Evolutionary conservation across 2,888 invertebrate genomes (phyloP).

Genomic region (Oasisia sp.): DNA sequence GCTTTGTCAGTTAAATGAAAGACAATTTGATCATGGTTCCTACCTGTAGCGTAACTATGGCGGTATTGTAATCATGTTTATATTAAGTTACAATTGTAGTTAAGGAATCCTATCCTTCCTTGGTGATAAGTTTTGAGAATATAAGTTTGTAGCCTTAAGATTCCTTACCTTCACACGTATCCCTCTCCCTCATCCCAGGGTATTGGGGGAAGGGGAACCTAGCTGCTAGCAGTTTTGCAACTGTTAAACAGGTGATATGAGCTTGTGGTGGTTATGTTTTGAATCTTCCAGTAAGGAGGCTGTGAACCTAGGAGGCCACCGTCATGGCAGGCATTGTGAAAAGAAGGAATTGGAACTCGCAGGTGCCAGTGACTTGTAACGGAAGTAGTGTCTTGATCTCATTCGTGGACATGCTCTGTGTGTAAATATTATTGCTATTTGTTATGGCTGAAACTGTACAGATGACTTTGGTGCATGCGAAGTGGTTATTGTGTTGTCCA

Average conservation of each 20-base stretch:
- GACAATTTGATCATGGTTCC: background rate
- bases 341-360: background rate
- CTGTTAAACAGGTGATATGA: background rate
- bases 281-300: background rate
- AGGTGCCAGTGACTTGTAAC: background rate
- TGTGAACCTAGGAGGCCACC: background rate
- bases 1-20: background rate
- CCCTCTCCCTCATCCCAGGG: too few species aligned
- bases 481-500: background rate
- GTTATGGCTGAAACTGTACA: background rate
- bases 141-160: background rate
- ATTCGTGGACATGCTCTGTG: background rate
- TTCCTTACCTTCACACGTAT: too few species aligned
- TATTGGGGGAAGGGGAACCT: too few species aligned
- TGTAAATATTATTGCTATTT: background rate
- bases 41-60: too few species aligned
- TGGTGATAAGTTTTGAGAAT: background rate
- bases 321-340: background rate
- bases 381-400: slow-evolving; percentile 11
- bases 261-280: background rate
- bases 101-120: background rate
- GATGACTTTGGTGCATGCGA: background rate
- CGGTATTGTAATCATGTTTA: background rate
- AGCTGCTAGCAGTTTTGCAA: too few species aligned
- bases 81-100: background rate